A percentile compares a stretch with the other conserved stretches of the same genome.
phyloP scores from a whole-genome alignment of 2,113 vertebrate species.

The Gulo gulo region DNA sequence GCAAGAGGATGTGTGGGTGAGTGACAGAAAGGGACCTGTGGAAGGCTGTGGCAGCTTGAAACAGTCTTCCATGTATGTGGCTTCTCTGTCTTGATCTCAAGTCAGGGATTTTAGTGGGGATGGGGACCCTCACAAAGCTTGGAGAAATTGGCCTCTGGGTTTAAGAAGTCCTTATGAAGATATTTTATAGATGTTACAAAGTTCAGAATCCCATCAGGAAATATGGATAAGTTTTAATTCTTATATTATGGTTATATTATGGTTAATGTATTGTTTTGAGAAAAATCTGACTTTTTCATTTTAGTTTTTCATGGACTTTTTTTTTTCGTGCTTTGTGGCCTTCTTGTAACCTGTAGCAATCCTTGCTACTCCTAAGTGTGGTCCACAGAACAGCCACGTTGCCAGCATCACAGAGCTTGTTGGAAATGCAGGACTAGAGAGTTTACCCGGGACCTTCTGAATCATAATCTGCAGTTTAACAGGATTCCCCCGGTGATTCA shows the following conservation, averaged over 20 bases:
- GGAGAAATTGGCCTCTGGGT: background rate
- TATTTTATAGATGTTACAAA: conserved; percentile 6
- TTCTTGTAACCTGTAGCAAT: background rate
- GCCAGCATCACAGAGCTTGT: background rate
- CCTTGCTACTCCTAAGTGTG: background rate
- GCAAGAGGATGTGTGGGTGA: background rate
- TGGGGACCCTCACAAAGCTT: background rate
- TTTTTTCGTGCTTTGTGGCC: background rate
- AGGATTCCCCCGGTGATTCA: background rate
- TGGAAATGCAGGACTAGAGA: background rate
- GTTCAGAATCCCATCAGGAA: background rate
- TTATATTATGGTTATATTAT: background rate
- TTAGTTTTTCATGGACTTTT: background rate
- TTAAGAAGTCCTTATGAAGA: background rate
- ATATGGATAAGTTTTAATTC: background rate
- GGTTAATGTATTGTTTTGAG: background rate
- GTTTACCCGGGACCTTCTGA: background rate
- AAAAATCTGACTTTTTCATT: background rate
- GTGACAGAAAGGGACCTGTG: background rate
- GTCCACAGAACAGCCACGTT: background rate
- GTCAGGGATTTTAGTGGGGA: background rate
- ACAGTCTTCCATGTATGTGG: background rate
- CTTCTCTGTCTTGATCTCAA: background rate
- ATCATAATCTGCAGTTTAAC: background rate
- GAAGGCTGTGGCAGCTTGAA: background rate